Evolutionary conservation across 2,797 vertebrate genomes (phyloP), one percentile per base, ranked within the genome.

Genomic region (Protosalanx chinensis): DNA sequence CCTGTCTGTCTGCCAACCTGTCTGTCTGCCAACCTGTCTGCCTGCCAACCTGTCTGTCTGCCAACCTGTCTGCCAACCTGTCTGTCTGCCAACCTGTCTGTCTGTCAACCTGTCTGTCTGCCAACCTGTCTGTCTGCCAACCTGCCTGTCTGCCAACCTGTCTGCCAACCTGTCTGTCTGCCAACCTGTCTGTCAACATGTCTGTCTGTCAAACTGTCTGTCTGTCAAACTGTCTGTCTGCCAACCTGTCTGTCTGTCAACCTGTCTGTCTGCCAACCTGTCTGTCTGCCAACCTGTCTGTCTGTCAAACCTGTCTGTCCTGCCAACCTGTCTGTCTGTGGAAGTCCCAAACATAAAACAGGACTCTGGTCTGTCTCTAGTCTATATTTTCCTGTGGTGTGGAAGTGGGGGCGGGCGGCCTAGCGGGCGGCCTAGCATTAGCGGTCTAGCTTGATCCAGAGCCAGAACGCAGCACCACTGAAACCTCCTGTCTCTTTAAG

Each of bases 271-370:
- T 79, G 71, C 65, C n/a, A n/a, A n/a, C n/a, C n/a, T n/a, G n/a
- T n/a, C n/a, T n/a, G n/a, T n/a, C 66, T 61, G 46, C 68, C 76
- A 8, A 32, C 81, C 79, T 81, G 23, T 66, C 37, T 10, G 10
- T 2, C 37, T 1, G 37, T 41, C 37, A n/a, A n/a, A 4, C 68
- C 35, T 67, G n/a, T 65, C 60, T 5, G 32, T 62, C n/a, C 60
- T 33, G 61, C 30, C 18, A 6, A 2, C 30, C 13, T 41, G 32
- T 10, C 32, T 71, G 72, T 77, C 46, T 79, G 71, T 67, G 51
- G 68, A 74, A 15, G 33, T 82, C 79, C 79, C 41, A 12, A 46
- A 46, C 41, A 46, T 12, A 46, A 12, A 10, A 46, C 41, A 46
- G 41, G 2, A 12, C 41, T 12, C 41, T 3, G 41, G 18, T 68